phyloP scores from a whole-genome alignment of 2,797 vertebrate genomes.

The Enteromius mattozi region DNA sequence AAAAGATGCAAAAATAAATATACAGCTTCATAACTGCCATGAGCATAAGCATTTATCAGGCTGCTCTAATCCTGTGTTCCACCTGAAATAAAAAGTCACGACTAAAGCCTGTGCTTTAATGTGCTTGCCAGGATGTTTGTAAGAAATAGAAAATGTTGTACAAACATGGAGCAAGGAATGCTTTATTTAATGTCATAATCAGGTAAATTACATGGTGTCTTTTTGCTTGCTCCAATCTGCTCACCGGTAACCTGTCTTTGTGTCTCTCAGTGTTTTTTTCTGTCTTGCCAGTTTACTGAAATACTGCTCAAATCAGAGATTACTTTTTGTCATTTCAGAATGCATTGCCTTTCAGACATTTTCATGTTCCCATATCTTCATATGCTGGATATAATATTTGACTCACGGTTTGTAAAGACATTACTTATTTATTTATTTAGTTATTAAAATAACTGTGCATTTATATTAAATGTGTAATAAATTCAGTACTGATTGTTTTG shows the following conservation, averaged over 20 bases:
- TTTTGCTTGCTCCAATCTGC: not conserved
- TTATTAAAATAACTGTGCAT: not conserved
- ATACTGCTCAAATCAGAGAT: not conserved
- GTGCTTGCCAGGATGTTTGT: slow-evolving; percentile 68
- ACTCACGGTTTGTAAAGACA: not conserved
- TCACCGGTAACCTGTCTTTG: not conserved
- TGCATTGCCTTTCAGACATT: not conserved
- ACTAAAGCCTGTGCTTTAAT: slow-evolving; percentile 69
- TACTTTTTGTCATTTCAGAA: not conserved
- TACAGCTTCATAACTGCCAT: slow-evolving; percentile 75
- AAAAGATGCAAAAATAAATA: slow-evolving; percentile 50
- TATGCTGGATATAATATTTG: not conserved
- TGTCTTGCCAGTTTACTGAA: not conserved
- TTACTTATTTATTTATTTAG: not conserved
- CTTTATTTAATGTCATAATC: slow-evolving; percentile 70
- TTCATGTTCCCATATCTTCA: not conserved
- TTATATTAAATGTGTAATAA: not conserved
- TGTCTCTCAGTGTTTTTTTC: not conserved
- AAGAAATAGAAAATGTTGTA: slow-evolving; percentile 75
- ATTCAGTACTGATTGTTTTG: not conserved
- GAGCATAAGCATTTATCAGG: slow-evolving; percentile 82
- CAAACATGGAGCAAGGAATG: slow-evolving; percentile 72
- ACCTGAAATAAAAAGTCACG: slow-evolving; percentile 60
- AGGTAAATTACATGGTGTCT: slow-evolving; percentile 62
- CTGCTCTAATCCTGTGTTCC: slow-evolving; percentile 77